A percentile compares a stretch with the other conserved stretches of the same genome.
Conservation (phyloP, 2,797 vertebrate genomes). For the Bucorvus abyssinicus region DNA sequence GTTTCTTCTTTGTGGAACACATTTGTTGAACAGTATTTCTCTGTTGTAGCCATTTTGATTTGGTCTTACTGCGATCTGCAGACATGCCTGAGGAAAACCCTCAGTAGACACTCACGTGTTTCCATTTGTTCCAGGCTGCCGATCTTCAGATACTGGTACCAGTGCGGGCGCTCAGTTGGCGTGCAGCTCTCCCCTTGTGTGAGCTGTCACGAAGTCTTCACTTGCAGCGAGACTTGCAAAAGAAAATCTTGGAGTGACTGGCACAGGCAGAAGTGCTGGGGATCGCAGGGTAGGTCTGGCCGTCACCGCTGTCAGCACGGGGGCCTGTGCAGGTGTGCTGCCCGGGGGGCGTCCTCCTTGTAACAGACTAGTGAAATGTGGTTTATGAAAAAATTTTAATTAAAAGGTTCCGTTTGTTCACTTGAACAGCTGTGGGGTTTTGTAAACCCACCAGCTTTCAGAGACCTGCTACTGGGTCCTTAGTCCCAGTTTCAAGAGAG, state of each 20-base stretch:
- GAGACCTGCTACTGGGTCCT: not conserved
- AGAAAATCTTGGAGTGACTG: not conserved
- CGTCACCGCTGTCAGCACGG: no score
- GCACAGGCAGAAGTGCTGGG: not conserved
- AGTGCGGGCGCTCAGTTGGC: not conserved
- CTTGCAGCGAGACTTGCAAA: not conserved
- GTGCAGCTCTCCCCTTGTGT: not conserved
- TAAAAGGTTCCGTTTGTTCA: not conserved
- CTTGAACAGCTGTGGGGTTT: not conserved
- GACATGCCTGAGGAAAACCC: not conserved
- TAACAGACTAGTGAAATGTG: not conserved
- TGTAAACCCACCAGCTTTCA: not conserved
- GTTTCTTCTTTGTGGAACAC: not conserved
- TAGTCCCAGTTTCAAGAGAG: not conserved
- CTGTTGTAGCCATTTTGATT: no score
- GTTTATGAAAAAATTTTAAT: not conserved
- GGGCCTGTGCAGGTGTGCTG: not conserved
- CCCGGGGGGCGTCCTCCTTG: not conserved
- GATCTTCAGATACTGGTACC: not conserved
- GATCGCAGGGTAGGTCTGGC: not conserved
- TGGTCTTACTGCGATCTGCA: not conserved
- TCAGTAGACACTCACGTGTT: not conserved
- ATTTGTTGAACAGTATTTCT: not conserved
- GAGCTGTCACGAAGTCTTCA: not conserved
- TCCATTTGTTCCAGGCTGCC: not conserved